Percentiles rank a stretch among this genome's conserved stretches.
These are phyloP conservation scores for Sebastes itinus DNA, from an alignment of 2,797 vertebrate species.

Conservation along the genomic window DNA sequence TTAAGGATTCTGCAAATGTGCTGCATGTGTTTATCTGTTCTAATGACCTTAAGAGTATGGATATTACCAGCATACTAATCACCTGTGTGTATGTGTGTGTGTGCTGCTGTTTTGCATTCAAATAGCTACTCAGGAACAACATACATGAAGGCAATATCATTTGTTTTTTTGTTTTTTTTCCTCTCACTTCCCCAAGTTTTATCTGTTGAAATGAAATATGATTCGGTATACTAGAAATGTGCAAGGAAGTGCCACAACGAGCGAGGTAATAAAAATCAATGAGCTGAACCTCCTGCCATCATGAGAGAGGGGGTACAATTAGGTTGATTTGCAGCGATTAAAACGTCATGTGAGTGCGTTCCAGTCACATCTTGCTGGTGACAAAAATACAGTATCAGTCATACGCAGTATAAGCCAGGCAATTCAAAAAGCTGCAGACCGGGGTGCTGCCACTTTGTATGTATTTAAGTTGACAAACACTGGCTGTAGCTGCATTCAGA, in stretches of 20 bases:
- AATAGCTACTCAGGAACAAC: slow-evolving; percentile 40
- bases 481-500: neutral
- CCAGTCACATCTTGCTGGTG: slow-evolving; percentile 19
- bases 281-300: slow-evolving; percentile 22
- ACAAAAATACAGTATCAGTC: slow-evolving; percentile 36
- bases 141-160: slow-evolving; percentile 37
- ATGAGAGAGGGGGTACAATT: slow-evolving; percentile 30
- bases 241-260: slow-evolving; percentile 11
- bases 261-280: slow-evolving; percentile 9
- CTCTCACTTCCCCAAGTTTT: slow-evolving; percentile 6
- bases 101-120: slow-evolving; percentile 67
- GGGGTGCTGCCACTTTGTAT: slow-evolving; percentile 2
- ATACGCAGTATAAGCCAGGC: neutral
- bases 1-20: slow-evolving; percentile 75
- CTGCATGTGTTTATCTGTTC: slow-evolving; percentile 79
- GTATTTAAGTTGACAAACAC: neutral
- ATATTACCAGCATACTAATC: slow-evolving; percentile 78
- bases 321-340: slow-evolving; percentile 46
- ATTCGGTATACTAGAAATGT: neutral
- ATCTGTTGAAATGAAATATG: slow-evolving; percentile 17
- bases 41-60: slow-evolving; percentile 81
- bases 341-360: slow-evolving; percentile 30
- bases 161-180: neutral
- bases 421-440: slow-evolving; percentile 5
- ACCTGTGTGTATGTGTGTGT: slow-evolving; percentile 51